Percentiles rank a stretch among this genome's conserved stretches.
Conservation (phyloP, 1,140 invertebrate species). For the Polypedilum pembai region DNA sequence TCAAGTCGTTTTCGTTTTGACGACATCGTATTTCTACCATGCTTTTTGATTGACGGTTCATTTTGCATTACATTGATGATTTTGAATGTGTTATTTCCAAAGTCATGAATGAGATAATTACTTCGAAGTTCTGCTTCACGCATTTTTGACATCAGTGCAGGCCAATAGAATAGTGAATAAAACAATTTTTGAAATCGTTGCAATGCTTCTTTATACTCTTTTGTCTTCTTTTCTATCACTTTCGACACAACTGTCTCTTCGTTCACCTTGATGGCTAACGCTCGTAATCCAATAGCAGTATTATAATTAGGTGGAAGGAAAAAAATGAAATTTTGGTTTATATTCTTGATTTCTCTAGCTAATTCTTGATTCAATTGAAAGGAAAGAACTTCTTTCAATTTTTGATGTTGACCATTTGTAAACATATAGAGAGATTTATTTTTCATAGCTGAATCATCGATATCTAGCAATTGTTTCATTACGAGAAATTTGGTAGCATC, state of each 20-base stretch:
- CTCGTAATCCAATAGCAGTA: background rate
- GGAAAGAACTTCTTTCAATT: background rate
- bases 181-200: background rate
- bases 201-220: background rate
- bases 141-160: background rate
- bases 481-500: background rate
- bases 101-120: no score
- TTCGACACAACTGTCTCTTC: background rate
- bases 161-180: conserved; percentile 4
- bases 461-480: background rate
- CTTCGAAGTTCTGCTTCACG: background rate
- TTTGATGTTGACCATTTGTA: background rate
- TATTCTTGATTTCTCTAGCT: background rate
- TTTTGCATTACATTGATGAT: background rate
- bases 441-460: background rate
- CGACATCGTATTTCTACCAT: background rate
- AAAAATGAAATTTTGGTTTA: background rate
- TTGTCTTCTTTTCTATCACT: background rate
- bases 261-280: background rate
- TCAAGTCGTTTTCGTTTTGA: background rate
- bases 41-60: background rate
- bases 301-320: background rate
- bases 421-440: background rate
- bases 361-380: background rate
- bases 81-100: background rate